phyloP scores from a whole-genome alignment of 2,113 vertebrate genomes.

The Macaca nemestrina region DNA sequence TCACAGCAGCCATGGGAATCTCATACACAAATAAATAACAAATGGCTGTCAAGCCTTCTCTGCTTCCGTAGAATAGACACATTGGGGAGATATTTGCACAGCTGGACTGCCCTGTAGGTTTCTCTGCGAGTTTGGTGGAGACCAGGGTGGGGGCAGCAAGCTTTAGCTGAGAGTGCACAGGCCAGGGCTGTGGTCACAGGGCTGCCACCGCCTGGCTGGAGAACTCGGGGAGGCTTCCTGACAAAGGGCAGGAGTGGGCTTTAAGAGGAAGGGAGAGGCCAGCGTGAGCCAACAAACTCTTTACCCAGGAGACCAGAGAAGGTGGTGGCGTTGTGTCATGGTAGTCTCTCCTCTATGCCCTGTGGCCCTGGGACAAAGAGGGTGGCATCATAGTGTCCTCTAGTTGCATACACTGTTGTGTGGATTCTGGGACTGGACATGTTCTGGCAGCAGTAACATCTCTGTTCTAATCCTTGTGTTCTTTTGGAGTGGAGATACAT shows the following conservation, averaged over 20 bases:
- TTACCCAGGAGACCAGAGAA: background rate
- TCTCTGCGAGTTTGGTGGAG: background rate
- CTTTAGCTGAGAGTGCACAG: background rate
- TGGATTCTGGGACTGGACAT: no score
- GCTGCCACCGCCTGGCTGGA: background rate
- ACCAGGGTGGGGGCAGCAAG: background rate
- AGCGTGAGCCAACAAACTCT: background rate
- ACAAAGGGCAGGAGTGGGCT: background rate
- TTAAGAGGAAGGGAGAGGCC: background rate
- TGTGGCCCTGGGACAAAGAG: background rate
- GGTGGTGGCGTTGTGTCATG: rapidly evolving
- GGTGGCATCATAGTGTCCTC: background rate
- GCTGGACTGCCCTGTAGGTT: background rate
- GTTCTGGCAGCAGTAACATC: background rate
- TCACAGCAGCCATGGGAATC: background rate
- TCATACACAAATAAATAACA: rapidly evolving
- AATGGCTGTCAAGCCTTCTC: background rate
- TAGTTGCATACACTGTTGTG: rapidly evolving
- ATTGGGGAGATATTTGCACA: background rate
- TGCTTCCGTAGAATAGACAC: background rate
- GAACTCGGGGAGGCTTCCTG: background rate
- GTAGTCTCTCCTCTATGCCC: rapidly evolving
- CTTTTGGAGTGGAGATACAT: rapidly evolving
- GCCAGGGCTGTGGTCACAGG: background rate
- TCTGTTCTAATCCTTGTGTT: background rate